Evolutionary conservation across 2,888 invertebrate species (phyloP).

Genomic region (Eupithecia centaureata): DNA sequence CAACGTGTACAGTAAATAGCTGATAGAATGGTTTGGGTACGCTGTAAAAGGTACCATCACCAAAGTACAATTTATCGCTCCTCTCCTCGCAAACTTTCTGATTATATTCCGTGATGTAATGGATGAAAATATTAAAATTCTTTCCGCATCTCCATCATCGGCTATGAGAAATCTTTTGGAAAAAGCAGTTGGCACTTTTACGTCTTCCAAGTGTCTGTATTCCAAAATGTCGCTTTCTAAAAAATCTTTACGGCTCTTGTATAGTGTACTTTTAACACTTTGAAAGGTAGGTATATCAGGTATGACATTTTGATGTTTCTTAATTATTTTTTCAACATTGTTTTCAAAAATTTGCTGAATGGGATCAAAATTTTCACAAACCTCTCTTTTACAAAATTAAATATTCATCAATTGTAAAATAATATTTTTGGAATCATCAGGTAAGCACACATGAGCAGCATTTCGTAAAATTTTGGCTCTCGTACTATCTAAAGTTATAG

Average conservation of each 20-base stretch:
- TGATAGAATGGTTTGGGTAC: slow-evolving; percentile 21
- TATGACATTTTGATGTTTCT: slow-evolving; percentile 21
- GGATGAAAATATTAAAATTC: slow-evolving; percentile 21
- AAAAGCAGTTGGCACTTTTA: slow-evolving; percentile 23
- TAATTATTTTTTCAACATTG: slow-evolving; percentile 22
- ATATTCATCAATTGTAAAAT: slow-evolving; percentile 21
- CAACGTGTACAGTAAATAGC: slow-evolving; percentile 20
- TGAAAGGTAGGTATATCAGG: slow-evolving; percentile 22
- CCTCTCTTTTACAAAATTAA: slow-evolving; percentile 23
- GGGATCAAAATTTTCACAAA: slow-evolving; percentile 18
- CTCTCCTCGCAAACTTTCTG: slow-evolving; percentile 23
- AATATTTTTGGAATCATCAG: slow-evolving; percentile 8
- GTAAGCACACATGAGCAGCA: slow-evolving; percentile 13
- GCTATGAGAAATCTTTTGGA: slow-evolving; percentile 15
- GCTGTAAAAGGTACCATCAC: slow-evolving; percentile 21
- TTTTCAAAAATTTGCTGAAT: slow-evolving; percentile 24
- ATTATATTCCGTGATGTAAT: slow-evolving; percentile 22
- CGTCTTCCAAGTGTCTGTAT: slow-evolving; percentile 22
- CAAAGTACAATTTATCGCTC: slow-evolving; percentile 18
- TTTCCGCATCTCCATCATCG: slow-evolving; percentile 10
- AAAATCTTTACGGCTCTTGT: slow-evolving; percentile 22
- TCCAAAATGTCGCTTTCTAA: slow-evolving; percentile 20
- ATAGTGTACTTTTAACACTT: slow-evolving; percentile 22
- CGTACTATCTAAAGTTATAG: slow-evolving; percentile 20
- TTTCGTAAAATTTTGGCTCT: slow-evolving; percentile 21